A percentile compares a stretch with the other conserved stretches of the same genome.
Conservation (phyloP, 2,113 vertebrate species). For the Jaculus jaculus region DNA sequence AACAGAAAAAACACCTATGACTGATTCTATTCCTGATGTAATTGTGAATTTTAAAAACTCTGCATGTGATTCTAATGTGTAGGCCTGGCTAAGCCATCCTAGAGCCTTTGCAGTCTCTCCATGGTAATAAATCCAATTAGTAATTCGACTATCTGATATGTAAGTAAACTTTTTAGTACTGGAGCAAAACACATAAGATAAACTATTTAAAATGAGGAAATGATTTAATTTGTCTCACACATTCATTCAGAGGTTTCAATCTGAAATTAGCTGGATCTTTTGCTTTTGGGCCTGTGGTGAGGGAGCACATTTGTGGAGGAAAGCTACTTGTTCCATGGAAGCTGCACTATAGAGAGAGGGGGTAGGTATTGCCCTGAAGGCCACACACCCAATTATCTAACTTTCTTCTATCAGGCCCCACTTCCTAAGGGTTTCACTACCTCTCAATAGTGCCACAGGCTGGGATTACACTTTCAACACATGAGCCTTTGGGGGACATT, state of each 20-base stretch:
- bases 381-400: not conserved
- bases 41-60: not conserved
- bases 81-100: conserved; percentile 5
- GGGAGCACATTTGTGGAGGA: not conserved
- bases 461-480: not conserved
- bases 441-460: not conserved
- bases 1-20: not conserved
- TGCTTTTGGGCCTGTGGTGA: not conserved
- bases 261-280: not conserved
- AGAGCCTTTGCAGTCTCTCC: not conserved
- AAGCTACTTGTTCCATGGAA: not conserved
- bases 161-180: not conserved
- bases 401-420: not conserved
- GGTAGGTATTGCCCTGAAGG: not conserved
- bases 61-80: not conserved
- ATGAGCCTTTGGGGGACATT: not conserved
- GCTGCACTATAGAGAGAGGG: not conserved
- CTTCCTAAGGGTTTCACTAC: not conserved
- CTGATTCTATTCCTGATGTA: not conserved
- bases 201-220: not conserved
- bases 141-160: not conserved
- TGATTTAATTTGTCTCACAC: not conserved
- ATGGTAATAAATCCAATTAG: not conserved
- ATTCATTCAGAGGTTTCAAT: not conserved
- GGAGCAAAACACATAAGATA: not conserved